Evolutionary conservation across 2,113 vertebrate species (phyloP).

Genomic region (Gavia stellata): DNA sequence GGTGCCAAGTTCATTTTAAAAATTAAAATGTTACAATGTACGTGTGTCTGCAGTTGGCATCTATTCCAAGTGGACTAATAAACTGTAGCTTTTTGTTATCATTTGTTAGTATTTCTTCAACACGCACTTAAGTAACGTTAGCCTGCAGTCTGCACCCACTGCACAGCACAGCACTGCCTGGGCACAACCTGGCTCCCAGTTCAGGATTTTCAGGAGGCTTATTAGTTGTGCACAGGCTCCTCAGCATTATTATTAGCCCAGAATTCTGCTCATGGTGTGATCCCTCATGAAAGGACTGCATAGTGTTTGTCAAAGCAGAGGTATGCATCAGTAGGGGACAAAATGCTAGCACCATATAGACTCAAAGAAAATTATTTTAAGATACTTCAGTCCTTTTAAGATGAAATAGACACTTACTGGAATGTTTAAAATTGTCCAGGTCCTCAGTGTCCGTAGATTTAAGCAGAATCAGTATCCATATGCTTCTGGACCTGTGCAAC

Average conservation of each 20-base stretch:
- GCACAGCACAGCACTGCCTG: background rate
- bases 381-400: background rate
- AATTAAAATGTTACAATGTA: background rate
- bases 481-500: background rate
- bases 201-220: background rate
- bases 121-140: background rate
- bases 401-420: background rate
- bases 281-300: fast-evolving
- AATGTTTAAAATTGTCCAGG: background rate
- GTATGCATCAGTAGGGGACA: background rate
- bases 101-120: background rate
- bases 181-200: background rate
- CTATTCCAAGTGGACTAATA: background rate
- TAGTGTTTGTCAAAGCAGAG: background rate
- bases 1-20: background rate
- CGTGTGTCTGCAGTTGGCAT: background rate
- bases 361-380: background rate
- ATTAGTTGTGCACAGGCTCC: background rate
- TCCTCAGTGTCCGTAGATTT: background rate
- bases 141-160: background rate
- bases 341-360: background rate
- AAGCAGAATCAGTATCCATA: background rate
- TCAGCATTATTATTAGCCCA: background rate
- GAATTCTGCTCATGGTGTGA: background rate
- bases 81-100: background rate